phyloP scores from a whole-genome alignment of 2,797 vertebrate genomes.

The Helicolenus hilgendorfi region DNA sequence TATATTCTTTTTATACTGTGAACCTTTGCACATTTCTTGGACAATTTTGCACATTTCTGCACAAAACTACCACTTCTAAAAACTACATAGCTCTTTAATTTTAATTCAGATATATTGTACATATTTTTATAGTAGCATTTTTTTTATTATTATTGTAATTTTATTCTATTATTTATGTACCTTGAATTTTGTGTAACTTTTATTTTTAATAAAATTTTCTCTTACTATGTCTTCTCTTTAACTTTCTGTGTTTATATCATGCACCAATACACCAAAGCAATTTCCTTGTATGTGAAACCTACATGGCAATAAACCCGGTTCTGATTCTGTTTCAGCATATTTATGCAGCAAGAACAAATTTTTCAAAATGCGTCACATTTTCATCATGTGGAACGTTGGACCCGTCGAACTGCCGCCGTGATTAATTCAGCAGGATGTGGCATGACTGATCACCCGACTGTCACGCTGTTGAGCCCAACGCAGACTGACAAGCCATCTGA shows the following conservation, averaged over 20 bases:
- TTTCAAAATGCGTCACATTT: background rate
- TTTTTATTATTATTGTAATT: no score
- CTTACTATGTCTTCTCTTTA: no score
- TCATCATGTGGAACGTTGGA: background rate
- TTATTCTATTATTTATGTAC: no score
- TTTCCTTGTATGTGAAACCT: background rate
- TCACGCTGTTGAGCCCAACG: conserved; percentile 49
- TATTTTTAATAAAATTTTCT: no score
- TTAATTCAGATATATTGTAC: no score
- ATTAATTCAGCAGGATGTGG: conserved; percentile 50
- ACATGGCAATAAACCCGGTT: background rate
- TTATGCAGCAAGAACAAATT: background rate
- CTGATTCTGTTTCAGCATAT: background rate
- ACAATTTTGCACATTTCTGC: background rate
- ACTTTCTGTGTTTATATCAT: background rate
- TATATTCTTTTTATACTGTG: background rate
- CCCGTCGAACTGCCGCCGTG: background rate
- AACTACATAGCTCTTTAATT: background rate
- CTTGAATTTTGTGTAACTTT: no score
- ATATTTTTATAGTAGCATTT: no score
- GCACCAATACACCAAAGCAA: background rate
- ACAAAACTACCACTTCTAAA: background rate
- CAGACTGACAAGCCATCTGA: conserved; percentile 73
- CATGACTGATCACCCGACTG: conserved; percentile 65
- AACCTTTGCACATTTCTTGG: background rate